These are phyloP conservation scores for Sebastes hubbsi DNA, from an alignment of 2,797 vertebrate species.

Conservation along the genomic window DNA sequence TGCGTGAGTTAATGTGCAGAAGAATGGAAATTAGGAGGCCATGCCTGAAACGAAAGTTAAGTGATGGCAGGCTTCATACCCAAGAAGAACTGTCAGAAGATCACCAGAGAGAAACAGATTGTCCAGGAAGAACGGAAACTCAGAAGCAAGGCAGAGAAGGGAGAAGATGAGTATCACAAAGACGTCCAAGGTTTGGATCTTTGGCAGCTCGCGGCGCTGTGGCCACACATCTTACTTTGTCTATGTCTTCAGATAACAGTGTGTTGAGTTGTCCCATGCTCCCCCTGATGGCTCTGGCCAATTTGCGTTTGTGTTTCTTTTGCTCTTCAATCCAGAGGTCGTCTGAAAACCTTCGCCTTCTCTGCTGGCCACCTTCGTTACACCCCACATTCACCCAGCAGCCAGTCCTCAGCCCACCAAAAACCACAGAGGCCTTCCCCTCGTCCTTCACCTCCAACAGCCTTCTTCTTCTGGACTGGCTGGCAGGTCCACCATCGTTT, in stretches of 20 bases:
- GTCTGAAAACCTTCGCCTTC: slow-evolving; percentile 81
- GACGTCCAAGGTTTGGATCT: slow-evolving; percentile 3
- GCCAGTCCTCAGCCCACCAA: slow-evolving; percentile 38
- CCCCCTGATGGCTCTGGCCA: slow-evolving; percentile 73
- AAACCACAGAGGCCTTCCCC: slow-evolving; percentile 29
- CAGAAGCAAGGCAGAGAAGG: slow-evolving; percentile 7
- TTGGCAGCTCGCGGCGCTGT: not conserved
- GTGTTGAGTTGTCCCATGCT: slow-evolving; percentile 60
- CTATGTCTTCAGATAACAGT: slow-evolving; percentile 63
- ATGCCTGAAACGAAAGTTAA: slow-evolving; percentile 1
- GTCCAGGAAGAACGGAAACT: not conserved
- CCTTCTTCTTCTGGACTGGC: slow-evolving; percentile 66
- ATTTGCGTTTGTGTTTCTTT: slow-evolving; percentile 80
- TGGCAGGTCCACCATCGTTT: slow-evolving; percentile 65
- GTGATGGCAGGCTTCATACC: not conserved
- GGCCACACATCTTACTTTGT: slow-evolving; percentile 83
- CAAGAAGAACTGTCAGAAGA: slow-evolving; percentile 2
- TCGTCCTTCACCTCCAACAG: slow-evolving; percentile 52
- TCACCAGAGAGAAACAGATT: not conserved
- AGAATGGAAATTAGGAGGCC: not conserved
- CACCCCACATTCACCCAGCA: slow-evolving; percentile 42
- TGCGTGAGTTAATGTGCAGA: not conserved
- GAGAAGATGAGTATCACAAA: slow-evolving; percentile 16
- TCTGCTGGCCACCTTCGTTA: slow-evolving; percentile 11
- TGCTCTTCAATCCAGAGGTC: slow-evolving; percentile 88